phyloP scores from a whole-genome alignment of 2,797 vertebrate genomes.

The Mus caroli region DNA sequence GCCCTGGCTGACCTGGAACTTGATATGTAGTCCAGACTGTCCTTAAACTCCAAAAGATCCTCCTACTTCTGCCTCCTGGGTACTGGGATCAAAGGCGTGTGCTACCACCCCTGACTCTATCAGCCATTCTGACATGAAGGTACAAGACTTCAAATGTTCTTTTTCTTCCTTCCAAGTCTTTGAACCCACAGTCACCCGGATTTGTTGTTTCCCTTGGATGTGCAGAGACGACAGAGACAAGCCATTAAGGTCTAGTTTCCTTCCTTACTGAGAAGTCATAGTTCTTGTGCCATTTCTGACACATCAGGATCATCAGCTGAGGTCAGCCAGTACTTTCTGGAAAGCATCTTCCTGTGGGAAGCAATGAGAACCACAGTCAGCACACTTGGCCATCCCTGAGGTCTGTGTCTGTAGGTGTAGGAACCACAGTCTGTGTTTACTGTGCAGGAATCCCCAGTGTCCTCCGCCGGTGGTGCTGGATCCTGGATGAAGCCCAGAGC shows the following conservation, averaged over 20 bases:
- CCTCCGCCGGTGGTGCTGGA: background rate
- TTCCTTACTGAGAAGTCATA: background rate
- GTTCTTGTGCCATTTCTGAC: conserved; percentile 15
- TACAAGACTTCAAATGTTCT: background rate
- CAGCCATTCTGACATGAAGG: background rate
- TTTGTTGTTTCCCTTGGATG: accelerated
- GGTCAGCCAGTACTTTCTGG: background rate
- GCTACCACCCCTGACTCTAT: background rate
- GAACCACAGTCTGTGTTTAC: accelerated
- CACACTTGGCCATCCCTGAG: background rate
- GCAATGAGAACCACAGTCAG: conserved; percentile 13
- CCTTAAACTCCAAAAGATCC: too few species aligned
- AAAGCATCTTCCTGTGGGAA: conserved; percentile 25
- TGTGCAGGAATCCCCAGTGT: background rate
- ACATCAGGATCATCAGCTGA: background rate
- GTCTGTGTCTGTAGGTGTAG: background rate
- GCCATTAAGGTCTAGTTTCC: background rate
- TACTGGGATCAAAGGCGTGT: background rate
- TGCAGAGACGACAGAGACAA: background rate
- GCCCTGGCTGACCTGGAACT: background rate
- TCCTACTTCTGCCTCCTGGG: background rate
- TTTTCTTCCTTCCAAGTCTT: background rate
- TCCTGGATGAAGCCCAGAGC: background rate
- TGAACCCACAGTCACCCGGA: background rate
- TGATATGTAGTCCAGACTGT: background rate